phyloP scores from a whole-genome alignment of 30 jellyfish, hydroid and myxozoan genomes.

The Morbakka virulenta region DNA sequence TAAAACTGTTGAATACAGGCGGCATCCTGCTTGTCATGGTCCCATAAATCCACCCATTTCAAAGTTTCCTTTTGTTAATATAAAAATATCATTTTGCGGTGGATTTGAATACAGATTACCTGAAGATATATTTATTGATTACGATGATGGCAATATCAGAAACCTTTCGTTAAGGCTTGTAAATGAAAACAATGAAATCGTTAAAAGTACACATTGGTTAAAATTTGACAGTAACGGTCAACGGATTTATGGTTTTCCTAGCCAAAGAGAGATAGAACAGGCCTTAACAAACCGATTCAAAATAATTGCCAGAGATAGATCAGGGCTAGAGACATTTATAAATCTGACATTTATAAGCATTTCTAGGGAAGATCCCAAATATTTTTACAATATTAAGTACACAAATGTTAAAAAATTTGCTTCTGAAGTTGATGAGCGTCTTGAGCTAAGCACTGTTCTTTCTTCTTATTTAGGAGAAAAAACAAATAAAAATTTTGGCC shows the following conservation, averaged over 20 bases:
- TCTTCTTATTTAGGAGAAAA: not conserved
- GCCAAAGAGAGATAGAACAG: conserved; percentile 3
- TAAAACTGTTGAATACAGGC: conserved; percentile 14
- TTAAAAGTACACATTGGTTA: conserved; percentile 32
- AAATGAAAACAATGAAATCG: not conserved
- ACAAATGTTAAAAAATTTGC: not conserved
- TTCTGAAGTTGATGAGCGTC: conserved; percentile 9
- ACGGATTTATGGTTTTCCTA: conserved; percentile 10
- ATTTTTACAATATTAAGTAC: conserved; percentile 18
- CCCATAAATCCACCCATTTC: conserved; percentile 89
- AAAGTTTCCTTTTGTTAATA: conserved; percentile 46
- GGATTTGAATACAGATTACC: conserved; percentile 34
- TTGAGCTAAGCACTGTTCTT: conserved; percentile 11
- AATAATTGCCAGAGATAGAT: conserved; percentile 58
- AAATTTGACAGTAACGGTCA: conserved; percentile 40
- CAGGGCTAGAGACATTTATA: conserved; percentile 48
- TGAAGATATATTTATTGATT: conserved; percentile 51
- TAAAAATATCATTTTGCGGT: conserved; percentile 50
- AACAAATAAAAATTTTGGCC: not conserved
- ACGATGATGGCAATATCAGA: conserved; percentile 73
- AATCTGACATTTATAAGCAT: conserved; percentile 7
- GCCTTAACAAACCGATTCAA: not conserved
- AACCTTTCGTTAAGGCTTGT: conserved; percentile 17
- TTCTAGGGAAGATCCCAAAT: conserved; percentile 5
- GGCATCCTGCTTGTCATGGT: conserved; percentile 58